A percentile compares a stretch with the other conserved stretches of the same genome.
Conservation (phyloP, 2,888 invertebrate species). For the Acrobasis repandana region DNA sequence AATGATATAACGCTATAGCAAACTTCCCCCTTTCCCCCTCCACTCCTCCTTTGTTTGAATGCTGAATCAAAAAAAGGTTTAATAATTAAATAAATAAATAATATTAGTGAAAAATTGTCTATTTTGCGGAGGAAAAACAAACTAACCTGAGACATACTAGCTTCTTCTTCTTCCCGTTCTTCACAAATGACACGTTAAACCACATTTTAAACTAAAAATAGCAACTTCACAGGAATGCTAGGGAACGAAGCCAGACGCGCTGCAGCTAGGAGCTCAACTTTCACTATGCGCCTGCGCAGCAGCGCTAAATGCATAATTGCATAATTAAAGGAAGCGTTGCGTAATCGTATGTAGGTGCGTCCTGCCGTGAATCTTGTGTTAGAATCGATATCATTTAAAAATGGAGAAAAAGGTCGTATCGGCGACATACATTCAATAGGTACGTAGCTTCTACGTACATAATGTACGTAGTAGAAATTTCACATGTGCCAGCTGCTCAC, state of each 20-base stretch:
- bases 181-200: conserved; percentile 62
- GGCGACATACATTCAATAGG: no score
- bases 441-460: no score
- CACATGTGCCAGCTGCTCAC: no score
- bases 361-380: conserved; percentile 55
- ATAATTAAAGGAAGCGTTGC: conserved; percentile 64
- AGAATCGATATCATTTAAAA: neutral
- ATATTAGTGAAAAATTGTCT: no score
- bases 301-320: conserved; percentile 33
- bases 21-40: no score
- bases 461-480: no score
- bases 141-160: conserved; percentile 65
- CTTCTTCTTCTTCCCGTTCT: conserved; percentile 55
- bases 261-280: conserved; percentile 43
- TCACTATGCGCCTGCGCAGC: conserved; percentile 48
- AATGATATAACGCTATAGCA: no score
- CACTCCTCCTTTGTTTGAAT: no score
- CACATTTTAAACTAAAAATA: conserved; percentile 47
- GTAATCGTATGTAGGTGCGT: conserved; percentile 57
- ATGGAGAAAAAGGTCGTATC: no score
- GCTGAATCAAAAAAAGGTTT: no score
- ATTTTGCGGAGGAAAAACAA: neutral
- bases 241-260: conserved; percentile 27
- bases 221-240: conserved; percentile 19
- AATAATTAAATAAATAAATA: no score